phyloP scores from a whole-genome alignment of 37 sponge, comb jelly and placozoan species.

The Corticium candelabrum region DNA sequence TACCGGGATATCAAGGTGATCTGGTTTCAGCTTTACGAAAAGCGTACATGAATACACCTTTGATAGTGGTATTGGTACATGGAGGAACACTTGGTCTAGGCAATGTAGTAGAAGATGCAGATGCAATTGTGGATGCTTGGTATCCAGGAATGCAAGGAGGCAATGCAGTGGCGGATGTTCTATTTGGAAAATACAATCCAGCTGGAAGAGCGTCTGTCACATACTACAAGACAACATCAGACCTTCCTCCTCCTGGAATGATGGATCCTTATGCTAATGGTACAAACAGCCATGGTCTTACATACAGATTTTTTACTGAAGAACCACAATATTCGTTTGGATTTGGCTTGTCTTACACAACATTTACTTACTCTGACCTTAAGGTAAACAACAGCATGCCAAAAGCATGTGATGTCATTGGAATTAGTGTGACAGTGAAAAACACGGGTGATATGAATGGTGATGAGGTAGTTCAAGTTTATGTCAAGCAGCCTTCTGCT shows the following conservation, averaged over 20 bases:
- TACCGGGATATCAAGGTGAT: background rate
- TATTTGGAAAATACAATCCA: constrained; percentile 1
- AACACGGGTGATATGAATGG: constrained; percentile 8
- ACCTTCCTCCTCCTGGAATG: background rate
- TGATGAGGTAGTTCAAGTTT: constrained; percentile 12
- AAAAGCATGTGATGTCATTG: background rate
- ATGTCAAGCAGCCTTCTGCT: constrained; percentile 11
- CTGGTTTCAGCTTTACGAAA: background rate
- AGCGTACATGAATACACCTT: background rate
- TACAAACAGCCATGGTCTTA: background rate
- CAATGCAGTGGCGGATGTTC: constrained; percentile 6
- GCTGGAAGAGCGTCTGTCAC: constrained; percentile 9
- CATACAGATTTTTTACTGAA: background rate
- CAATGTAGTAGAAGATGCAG: constrained; percentile 1
- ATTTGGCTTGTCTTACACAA: constrained; percentile 6
- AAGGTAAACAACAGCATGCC: background rate
- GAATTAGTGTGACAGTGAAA: background rate
- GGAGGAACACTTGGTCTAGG: constrained; percentile 6
- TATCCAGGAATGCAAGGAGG: constrained; percentile 13
- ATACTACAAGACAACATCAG: background rate
- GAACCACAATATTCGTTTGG: background rate
- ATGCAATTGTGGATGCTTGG: constrained; percentile 8
- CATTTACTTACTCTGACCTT: background rate
- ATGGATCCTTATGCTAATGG: background rate
- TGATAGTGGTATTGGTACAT: constrained; percentile 1